These are phyloP conservation scores for Dendropsophus ebraccatus DNA, from an alignment of 2,113 vertebrate genomes.

Conservation along the genomic window DNA sequence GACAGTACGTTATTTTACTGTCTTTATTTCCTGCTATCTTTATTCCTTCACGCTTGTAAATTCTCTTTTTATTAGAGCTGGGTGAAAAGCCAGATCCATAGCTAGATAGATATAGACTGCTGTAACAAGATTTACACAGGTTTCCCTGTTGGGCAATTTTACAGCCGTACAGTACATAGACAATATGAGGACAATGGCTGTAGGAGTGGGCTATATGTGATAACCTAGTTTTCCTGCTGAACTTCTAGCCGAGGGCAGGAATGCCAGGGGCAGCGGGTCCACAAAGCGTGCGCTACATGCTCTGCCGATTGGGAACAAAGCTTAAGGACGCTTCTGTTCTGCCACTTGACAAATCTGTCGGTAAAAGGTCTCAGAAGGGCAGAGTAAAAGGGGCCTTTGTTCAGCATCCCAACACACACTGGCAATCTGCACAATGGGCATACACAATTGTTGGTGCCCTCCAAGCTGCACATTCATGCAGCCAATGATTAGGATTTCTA, in stretches of 20 bases:
- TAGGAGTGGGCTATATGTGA: not conserved
- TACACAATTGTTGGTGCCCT: not conserved
- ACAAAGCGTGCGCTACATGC: not conserved
- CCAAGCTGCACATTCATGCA: not conserved
- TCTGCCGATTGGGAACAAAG: not conserved
- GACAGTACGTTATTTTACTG: no score
- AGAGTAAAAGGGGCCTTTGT: constrained; percentile 3
- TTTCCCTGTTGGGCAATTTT: no score
- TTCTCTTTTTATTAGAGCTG: no score
- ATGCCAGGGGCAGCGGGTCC: no score
- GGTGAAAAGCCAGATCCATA: not conserved
- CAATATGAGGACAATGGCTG: no score
- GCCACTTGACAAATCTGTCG: not conserved
- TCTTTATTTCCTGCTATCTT: no score
- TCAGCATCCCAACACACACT: no score
- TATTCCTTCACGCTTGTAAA: no score
- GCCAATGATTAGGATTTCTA: not conserved
- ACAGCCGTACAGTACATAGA: no score
- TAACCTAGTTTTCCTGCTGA: not conserved
- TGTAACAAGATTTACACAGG: no score
- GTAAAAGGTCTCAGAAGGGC: constrained; percentile 6
- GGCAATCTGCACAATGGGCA: not conserved
- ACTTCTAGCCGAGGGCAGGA: not conserved
- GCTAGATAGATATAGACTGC: not conserved
- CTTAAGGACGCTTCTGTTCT: not conserved